Evolutionary conservation across 2,113 vertebrate genomes (phyloP), one percentile per base, ranked within the genome.

Genomic region (Phycodurus eques): DNA sequence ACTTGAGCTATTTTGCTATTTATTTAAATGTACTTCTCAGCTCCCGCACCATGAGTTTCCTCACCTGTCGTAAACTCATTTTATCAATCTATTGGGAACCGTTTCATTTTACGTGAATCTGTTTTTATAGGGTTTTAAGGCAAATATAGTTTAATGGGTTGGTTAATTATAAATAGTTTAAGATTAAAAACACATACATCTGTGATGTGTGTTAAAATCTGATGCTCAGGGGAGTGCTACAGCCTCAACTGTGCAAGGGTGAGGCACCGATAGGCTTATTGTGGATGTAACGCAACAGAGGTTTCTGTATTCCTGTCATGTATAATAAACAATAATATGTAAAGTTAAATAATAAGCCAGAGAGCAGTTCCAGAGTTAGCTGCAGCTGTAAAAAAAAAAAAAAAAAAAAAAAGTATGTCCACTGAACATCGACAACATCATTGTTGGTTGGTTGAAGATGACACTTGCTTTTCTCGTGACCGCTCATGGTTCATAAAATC

Each of bases 361-460:
- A 17, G 35, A 69, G 61, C 19, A 46, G 13, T 49, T 70, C 0
- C 31, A 46, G 60, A 70, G 39, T 51, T 72, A 22, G 27, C 31
- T 43, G 20, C 31, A 8, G 49, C 27, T 75, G 5, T 43, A 63
- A 67, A 72, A n/a, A 54, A 22, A 22, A 57, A 12, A 54, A 22
- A 22, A 57, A 12, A 27, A 27, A 12, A 27, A 57, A 27, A 27
- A 27, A 27, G 27, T 27, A 27, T 57, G 22, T 57, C n/a, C 54
- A 10, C 12, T 5, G 3, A 68, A 15, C 22, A 77, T 53, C 15
- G 17, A 20, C 17, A 20, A 51, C 49, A 51, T 33, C 59, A 62
- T 20, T 72, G 5, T 62, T 33, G 67, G 27, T 60, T 75, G 72
- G 71, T 79, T 80, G 72, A 85, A 70, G 71, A 77, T 66, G 53